These are phyloP conservation scores for Hylaeus volcanicus DNA, from an alignment of 1,140 invertebrate species.

Conservation along the genomic window DNA sequence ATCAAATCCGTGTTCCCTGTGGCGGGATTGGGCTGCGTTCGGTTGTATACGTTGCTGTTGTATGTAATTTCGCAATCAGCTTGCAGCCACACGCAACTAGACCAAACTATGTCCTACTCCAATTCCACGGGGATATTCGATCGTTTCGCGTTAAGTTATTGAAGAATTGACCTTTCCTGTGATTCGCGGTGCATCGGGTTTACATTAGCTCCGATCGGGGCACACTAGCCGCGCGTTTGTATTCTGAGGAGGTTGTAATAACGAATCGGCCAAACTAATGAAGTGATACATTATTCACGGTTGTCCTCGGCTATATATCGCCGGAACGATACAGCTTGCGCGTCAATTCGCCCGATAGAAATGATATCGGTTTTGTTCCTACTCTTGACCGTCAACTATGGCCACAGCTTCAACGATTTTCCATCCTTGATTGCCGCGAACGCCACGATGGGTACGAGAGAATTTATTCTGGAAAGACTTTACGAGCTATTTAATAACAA, in stretches of 20 bases:
- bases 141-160: slow-evolving; percentile 63
- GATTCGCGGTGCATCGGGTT: slow-evolving; percentile 33
- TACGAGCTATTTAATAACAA: too few relatives aligned
- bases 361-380: slow-evolving; percentile 69
- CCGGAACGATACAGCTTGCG: background rate
- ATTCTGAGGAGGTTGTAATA: slow-evolving; percentile 29
- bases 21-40: background rate
- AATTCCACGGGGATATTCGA: slow-evolving; percentile 58
- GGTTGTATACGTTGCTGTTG: background rate
- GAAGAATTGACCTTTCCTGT: slow-evolving; percentile 56
- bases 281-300: slow-evolving; percentile 58
- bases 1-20: background rate
- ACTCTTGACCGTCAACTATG: slow-evolving; percentile 43
- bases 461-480: slow-evolving; percentile 1
- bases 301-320: slow-evolving; percentile 53
- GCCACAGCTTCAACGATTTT: slow-evolving; percentile 81
- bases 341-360: slow-evolving; percentile 26
- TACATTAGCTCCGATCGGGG: slow-evolving; percentile 9
- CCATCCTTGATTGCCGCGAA: slow-evolving; percentile 86
- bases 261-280: slow-evolving; percentile 55
- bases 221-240: slow-evolving; percentile 42
- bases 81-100: slow-evolving; percentile 11
- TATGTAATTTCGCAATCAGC: background rate
- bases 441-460: slow-evolving; percentile 84
- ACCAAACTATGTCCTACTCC: slow-evolving; percentile 39